Evolutionary conservation across 2,113 vertebrate genomes (phyloP).

Genomic region (Synodontis membranacea): DNA sequence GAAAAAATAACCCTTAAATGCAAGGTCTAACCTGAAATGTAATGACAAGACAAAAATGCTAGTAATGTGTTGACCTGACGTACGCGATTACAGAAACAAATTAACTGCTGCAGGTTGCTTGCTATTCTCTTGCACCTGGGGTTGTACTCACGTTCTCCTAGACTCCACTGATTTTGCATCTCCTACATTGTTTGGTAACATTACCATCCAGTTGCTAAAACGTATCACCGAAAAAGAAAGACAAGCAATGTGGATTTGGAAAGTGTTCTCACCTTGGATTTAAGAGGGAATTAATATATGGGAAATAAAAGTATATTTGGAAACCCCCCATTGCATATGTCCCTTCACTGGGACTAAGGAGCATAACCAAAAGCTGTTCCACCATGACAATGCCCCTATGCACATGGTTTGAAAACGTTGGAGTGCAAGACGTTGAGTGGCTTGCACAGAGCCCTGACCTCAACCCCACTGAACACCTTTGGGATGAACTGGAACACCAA

Average conservation of each 20-base stretch:
- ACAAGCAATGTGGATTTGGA: not conserved
- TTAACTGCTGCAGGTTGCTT: not conserved
- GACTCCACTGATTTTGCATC: not conserved
- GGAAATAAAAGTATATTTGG: not conserved
- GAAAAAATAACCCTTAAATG: not conserved
- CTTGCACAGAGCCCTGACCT: not conserved
- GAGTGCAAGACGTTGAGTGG: not conserved
- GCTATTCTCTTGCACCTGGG: not conserved
- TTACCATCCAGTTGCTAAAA: not conserved
- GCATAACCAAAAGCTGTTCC: not conserved
- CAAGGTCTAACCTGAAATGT: not conserved
- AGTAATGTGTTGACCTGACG: not conserved
- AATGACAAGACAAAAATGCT: not conserved
- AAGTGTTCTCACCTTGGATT: not conserved
- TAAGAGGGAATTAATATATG: not conserved
- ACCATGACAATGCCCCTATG: not conserved
- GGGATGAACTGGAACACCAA: not conserved
- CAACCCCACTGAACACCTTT: not conserved
- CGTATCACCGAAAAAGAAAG: not conserved
- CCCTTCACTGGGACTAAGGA: not conserved
- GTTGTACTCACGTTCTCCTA: not conserved
- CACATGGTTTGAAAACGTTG: not conserved
- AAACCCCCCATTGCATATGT: not conserved
- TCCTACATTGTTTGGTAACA: not conserved
- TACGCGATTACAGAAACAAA: not conserved